phyloP scores from a whole-genome alignment of 2,797 vertebrate genomes.

The Eurystomus glaucurus region DNA sequence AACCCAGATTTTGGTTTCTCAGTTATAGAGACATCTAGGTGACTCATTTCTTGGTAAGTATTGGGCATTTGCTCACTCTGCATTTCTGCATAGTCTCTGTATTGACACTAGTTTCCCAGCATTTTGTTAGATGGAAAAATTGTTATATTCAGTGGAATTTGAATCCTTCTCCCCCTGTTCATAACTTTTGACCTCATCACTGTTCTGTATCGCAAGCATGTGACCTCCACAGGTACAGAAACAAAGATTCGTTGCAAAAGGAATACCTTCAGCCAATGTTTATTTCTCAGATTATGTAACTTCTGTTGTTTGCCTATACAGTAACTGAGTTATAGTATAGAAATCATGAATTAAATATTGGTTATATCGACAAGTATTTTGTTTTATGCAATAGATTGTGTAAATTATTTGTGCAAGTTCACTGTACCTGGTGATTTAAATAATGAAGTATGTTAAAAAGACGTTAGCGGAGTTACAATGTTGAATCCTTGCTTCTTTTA shows the following conservation, averaged over 20 bases:
- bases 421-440: neutral
- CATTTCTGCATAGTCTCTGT: accelerated
- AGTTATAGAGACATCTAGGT: neutral
- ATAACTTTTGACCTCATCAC: neutral
- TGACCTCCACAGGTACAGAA: neutral
- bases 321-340: neutral
- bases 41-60: neutral
- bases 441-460: neutral
- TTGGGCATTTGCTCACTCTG: neutral
- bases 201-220: neutral
- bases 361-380: neutral
- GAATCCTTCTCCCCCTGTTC: neutral
- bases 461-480: neutral
- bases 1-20: neutral
- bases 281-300: neutral
- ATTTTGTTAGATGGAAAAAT: neutral
- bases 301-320: neutral
- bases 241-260: neutral
- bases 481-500: neutral
- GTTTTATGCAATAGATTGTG: neutral
- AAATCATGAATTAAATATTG: neutral
- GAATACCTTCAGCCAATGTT: neutral
- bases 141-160: neutral
- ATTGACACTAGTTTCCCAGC: neutral
- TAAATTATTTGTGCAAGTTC: neutral